These are phyloP conservation scores for Kryphioiulus occultus DNA, from an alignment of 2,888 invertebrate species.

Conservation along the genomic window DNA sequence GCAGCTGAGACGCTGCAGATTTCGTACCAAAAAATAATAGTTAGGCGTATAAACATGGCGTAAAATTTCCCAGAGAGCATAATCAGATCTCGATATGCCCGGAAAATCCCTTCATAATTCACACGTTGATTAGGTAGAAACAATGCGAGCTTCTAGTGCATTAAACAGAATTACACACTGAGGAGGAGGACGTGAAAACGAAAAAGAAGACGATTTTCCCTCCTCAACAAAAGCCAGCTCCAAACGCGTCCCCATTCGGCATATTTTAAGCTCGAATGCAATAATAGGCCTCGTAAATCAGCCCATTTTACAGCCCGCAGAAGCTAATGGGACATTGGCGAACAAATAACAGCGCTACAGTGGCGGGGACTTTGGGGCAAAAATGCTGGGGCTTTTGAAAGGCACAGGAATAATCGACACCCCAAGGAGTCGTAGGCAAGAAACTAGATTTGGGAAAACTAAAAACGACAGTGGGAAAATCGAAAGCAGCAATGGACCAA, in stretches of 20 bases:
- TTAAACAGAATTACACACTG: slow-evolving; percentile 30
- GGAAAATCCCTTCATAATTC: neutral
- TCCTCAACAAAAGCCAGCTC: neutral
- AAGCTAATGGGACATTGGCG: slow-evolving; percentile 3
- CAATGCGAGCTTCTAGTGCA: neutral
- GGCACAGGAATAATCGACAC: slow-evolving; percentile 18
- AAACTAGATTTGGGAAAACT: slow-evolving; percentile 22
- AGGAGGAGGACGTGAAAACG: slow-evolving; percentile 26
- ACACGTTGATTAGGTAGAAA: slow-evolving; percentile 35
- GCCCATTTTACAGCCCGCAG: slow-evolving; percentile 6
- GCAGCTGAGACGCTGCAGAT: neutral
- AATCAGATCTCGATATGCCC: slow-evolving; percentile 14
- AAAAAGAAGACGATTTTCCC: neutral
- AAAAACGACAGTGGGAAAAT: neutral
- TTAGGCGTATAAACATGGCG: neutral
- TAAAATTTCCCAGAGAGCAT: slow-evolving; percentile 39
- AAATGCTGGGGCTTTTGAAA: neutral
- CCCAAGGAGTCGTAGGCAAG: slow-evolving; percentile 11
- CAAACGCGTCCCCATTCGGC: slow-evolving; percentile 1
- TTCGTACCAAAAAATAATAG: slow-evolving; percentile 2
- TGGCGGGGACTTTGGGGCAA: neutral
- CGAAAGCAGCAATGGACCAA: too few species aligned
- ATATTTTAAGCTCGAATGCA: slow-evolving; percentile 6
- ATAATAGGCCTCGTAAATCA: slow-evolving; percentile 35
- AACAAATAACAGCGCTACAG: neutral